These are phyloP conservation scores for Cervus canadensis DNA, from an alignment of 2,113 vertebrate species.

Conservation along the genomic window DNA sequence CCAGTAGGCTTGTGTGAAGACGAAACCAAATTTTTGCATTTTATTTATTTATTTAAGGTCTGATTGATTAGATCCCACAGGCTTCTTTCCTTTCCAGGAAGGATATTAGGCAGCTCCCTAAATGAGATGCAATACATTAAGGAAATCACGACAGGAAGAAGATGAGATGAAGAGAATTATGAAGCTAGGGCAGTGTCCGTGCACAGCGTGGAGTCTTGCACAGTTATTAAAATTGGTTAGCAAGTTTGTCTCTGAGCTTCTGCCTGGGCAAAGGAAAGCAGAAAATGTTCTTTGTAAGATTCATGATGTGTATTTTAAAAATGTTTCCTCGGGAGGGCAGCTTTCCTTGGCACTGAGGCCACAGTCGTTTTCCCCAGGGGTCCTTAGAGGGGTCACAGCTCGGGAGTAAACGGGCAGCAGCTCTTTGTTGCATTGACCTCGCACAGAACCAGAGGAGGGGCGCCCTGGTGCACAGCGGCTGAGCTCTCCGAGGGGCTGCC, in stretches of 20 bases:
- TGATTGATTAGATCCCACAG: not conserved
- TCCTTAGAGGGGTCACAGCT: not conserved
- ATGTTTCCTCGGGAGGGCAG: not conserved
- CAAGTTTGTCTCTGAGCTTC: not conserved
- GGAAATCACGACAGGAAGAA: not conserved
- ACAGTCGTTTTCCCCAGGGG: not conserved
- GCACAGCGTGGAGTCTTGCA: no score
- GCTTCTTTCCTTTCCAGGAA: not conserved
- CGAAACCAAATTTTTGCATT: not conserved
- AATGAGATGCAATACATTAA: not conserved
- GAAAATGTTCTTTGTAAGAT: not conserved
- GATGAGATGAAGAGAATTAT: not conserved
- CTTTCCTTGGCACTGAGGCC: not conserved
- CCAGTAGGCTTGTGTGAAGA: not conserved
- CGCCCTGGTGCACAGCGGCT: fast-evolving
- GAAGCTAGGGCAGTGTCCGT: not conserved
- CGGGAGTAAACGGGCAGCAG: not conserved
- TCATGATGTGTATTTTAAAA: not conserved
- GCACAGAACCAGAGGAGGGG: fast-evolving
- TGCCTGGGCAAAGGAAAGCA: not conserved
- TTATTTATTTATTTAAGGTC: not conserved
- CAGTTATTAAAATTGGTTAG: not conserved
- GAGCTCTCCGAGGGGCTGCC: not conserved
- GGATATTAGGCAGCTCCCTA: not conserved
- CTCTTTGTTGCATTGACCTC: not conserved